phyloP scores from a whole-genome alignment of 2,797 vertebrate genomes.

The Microctenopoma steveboyesi region DNA sequence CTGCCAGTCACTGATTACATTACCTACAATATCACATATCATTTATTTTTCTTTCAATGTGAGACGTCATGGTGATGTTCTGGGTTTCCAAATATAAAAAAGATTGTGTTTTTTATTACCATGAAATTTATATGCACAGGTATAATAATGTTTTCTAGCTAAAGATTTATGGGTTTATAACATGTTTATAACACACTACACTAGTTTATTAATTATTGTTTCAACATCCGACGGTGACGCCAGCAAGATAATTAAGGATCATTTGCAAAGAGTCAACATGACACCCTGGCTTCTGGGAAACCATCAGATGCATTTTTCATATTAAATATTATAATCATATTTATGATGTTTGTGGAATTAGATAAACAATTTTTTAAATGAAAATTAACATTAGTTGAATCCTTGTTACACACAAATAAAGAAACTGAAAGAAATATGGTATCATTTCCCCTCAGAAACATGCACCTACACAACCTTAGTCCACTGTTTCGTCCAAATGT shows the following conservation, averaged over 20 bases:
- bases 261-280: neutral
- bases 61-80: neutral
- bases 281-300: neutral
- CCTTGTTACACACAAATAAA: neutral
- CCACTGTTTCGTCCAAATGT: neutral
- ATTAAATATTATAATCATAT: too few relatives aligned
- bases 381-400: neutral
- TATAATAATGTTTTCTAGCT: neutral
- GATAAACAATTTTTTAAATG: neutral
- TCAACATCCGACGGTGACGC: too few relatives aligned
- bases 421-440: neutral
- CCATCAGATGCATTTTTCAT: neutral
- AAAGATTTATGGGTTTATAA: neutral
- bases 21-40: neutral
- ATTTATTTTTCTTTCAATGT: neutral
- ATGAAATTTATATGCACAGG: neutral
- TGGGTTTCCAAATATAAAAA: neutral
- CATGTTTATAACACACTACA: too few relatives aligned
- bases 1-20: neutral
- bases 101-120: neutral
- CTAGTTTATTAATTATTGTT: too few relatives aligned
- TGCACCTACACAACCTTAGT: slow-evolving; percentile 1
- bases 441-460: neutral
- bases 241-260: too few relatives aligned
- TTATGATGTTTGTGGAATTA: too few relatives aligned